phyloP scores from a whole-genome alignment of 2,797 vertebrate genomes.

The Anabas testudineus region DNA sequence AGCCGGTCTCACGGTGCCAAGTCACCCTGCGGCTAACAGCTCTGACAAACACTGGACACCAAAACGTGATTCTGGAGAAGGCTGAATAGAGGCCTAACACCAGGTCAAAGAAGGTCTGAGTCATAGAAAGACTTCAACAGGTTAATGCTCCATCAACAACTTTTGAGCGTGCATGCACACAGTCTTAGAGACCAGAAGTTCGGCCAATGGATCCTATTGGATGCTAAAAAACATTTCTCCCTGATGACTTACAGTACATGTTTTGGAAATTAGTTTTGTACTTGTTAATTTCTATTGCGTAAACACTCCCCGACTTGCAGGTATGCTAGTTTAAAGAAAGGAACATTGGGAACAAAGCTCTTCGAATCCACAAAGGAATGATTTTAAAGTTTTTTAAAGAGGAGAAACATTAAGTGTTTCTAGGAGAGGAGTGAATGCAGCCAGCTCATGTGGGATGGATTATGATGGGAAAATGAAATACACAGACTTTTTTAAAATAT shows the following conservation, averaged over 20 bases:
- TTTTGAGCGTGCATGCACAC: not conserved
- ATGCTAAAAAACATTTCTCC: not conserved
- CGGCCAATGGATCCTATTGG: slow-evolving; percentile 41
- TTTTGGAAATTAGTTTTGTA: too few species aligned
- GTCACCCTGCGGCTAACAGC: slow-evolving; percentile 17
- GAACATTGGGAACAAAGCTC: not conserved
- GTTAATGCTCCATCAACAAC: slow-evolving; percentile 3
- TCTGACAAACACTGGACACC: slow-evolving; percentile 16
- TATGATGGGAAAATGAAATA: not conserved
- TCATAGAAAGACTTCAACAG: slow-evolving; percentile 4
- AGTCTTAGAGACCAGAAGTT: slow-evolving; percentile 38
- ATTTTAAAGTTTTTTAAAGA: not conserved
- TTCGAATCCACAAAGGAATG: not conserved
- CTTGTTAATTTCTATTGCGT: not conserved
- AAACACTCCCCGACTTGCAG: not conserved
- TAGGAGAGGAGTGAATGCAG: too few species aligned
- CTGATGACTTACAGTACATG: not conserved
- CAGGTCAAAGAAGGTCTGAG: slow-evolving; percentile 9
- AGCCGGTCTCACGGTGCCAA: slow-evolving; percentile 22
- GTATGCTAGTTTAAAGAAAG: not conserved
- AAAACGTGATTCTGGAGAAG: slow-evolving; percentile 29
- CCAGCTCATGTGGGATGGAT: not conserved
- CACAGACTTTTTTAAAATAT: not conserved
- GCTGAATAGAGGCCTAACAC: slow-evolving; percentile 28
- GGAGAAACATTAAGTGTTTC: not conserved